phyloP scores from a whole-genome alignment of 2,888 invertebrate species.

The Brachycybe producta region DNA sequence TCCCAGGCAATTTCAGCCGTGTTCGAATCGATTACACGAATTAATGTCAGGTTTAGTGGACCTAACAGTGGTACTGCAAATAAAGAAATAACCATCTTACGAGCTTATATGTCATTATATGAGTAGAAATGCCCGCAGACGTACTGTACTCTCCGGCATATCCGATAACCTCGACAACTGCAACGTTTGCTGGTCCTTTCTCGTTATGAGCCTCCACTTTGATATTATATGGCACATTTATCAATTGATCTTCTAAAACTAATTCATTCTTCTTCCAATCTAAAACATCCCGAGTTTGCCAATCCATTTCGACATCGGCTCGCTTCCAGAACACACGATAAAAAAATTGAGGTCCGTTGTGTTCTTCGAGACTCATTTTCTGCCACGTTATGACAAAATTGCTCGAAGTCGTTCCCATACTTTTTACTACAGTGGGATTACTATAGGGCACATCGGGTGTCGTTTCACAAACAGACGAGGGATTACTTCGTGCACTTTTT shows the following conservation, averaged over 20 bases:
- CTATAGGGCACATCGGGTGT: slow-evolving; percentile 75
- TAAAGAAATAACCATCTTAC: no score
- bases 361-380: slow-evolving; percentile 91
- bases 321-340: slow-evolving; percentile 79
- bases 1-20: slow-evolving; percentile 79
- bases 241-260: slow-evolving; percentile 64
- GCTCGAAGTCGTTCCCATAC: slow-evolving; percentile 71
- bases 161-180: slow-evolving; percentile 66
- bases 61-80: slow-evolving; percentile 56
- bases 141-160: slow-evolving; percentile 82
- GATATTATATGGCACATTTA: slow-evolving; percentile 77
- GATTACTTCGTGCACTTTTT: slow-evolving; percentile 66
- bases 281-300: slow-evolving; percentile 49
- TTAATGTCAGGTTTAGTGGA: slow-evolving; percentile 67
- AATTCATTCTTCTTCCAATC: slow-evolving; percentile 62
- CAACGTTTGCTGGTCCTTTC: slow-evolving; percentile 66
- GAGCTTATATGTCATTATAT: no score
- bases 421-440: slow-evolving; percentile 86
- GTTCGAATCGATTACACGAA: slow-evolving; percentile 63
- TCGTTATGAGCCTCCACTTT: slow-evolving; percentile 85
- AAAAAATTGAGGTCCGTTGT: slow-evolving; percentile 87
- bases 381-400: slow-evolving; percentile 89
- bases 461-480: slow-evolving; percentile 71
- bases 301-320: slow-evolving; percentile 57
- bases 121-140: no score